Percentiles rank a stretch among this genome's conserved stretches.
These are phyloP conservation scores for Eupithecia abbreviata DNA, from an alignment of 2,888 invertebrate genomes.

Conservation along the genomic window DNA sequence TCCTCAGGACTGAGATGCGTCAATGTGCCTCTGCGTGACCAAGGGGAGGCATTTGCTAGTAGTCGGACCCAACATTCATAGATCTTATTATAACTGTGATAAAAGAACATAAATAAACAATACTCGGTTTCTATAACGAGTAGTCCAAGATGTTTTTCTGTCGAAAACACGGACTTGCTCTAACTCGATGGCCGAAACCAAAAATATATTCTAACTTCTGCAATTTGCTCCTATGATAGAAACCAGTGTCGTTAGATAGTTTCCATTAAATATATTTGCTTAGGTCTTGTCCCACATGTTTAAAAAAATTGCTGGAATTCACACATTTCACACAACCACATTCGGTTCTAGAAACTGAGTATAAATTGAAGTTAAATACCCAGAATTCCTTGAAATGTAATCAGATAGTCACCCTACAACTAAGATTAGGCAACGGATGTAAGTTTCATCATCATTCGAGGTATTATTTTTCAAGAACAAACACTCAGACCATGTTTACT, in stretches of 20 bases:
- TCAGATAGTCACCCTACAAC: neutral
- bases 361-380: neutral
- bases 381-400: neutral
- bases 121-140: neutral
- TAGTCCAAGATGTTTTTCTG: neutral
- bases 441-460: neutral
- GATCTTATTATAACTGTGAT: neutral
- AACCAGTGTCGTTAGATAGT: neutral
- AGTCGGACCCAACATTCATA: neutral
- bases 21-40: neutral
- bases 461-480: neutral
- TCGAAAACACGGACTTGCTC: neutral
- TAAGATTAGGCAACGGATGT: neutral
- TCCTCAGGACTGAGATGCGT: neutral
- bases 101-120: neutral
- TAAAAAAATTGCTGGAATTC: neutral
- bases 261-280: neutral
- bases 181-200: neutral
- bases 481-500: neutral
- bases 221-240: neutral
- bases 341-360: neutral
- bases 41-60: neutral
- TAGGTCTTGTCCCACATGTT: neutral
- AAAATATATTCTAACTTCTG: neutral
- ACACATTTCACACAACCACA: no score